Evolutionary conservation across 2,888 invertebrate species (phyloP).

Genomic region (Strigamia crassipes): DNA sequence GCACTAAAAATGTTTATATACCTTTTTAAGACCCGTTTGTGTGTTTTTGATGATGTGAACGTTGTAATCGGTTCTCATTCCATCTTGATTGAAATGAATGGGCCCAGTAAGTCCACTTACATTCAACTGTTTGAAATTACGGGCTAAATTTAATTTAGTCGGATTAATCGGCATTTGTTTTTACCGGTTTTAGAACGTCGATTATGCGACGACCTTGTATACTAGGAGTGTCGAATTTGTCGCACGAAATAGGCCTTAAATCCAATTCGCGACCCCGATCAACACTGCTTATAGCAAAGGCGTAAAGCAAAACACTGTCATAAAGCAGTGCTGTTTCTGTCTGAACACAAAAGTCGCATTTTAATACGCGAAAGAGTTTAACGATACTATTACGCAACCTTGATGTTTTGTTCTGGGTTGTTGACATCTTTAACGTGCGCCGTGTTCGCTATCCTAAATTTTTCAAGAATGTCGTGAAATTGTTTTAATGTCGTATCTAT

Average conservation of each 20-base stretch:
- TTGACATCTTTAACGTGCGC: background rate
- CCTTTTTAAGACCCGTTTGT: conserved; percentile 40
- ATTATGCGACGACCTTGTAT: conserved; percentile 33
- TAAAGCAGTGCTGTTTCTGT: conserved; percentile 61
- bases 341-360: conserved; percentile 52
- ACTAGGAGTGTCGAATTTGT: background rate
- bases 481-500: conserved; percentile 48
- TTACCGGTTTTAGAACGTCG: conserved; percentile 36
- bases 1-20: background rate
- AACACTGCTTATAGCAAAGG: conserved; percentile 58
- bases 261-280: conserved; percentile 71
- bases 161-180: background rate
- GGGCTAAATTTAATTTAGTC: background rate
- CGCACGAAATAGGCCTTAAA: conserved; percentile 49
- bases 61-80: conserved; percentile 87
- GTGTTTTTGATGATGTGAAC: conserved; percentile 85
- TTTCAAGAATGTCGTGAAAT: conserved; percentile 17
- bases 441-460: background rate
- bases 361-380: background rate
- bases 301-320: conserved; percentile 61
- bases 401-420: conserved; percentile 15
- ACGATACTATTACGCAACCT: background rate
- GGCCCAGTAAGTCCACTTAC: conserved; percentile 91
- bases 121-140: conserved; percentile 69
- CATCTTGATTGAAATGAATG: conserved; percentile 89